Evolutionary conservation across 2,797 vertebrate species (phyloP), one percentile per base, ranked within the genome.

Genomic region (Hydrophis major): DNA sequence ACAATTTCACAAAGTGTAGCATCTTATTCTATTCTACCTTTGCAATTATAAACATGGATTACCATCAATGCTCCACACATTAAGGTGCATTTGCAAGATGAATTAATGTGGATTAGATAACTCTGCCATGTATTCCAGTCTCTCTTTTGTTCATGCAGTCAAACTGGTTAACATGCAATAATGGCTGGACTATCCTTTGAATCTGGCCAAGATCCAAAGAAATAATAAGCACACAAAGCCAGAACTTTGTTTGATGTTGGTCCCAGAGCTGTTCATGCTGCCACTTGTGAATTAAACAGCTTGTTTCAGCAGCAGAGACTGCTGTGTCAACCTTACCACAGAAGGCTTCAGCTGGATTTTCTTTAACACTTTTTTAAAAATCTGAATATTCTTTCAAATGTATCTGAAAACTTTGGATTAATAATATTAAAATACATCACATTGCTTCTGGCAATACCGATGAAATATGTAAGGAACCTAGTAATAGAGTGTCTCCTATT

Each of bases 51-150:
- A 90, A 86, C 89, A 90, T 32, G 92, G 89, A 69, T 90, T 87
- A 87, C 27, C 37, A 87, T 74, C 89, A 74, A 42, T 74, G 28
- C 53, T 69, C 89, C 83, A 22, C 13, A 22, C 20, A 90, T 93
- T 87, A 90, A 42, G 61, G 87, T 69, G 83, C 89, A 86, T 90
- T 93, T 87, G 83, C 60, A 69, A n/a, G 28, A 50, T 87, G 89
- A 90, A 93, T 90, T 90, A 90, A 93, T 93, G 86, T 57, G 89
- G 83, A 69, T 93, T 69, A 93, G 92, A 88, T 90, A 93, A 93
- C 32, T 55, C 89, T 93, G 27, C 53, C 83, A 16, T 87, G 55
- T 66, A 50, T n/a, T 88, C 32, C 37, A 74, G 61, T 69, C 61
- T 3, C 28, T 32, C 83, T 74, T 93, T 93, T 90, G 89, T 90